Evolutionary conservation across 2,113 vertebrate species (phyloP), one percentile per base, ranked within the genome.

Genomic region (Cichladusa arquata): DNA sequence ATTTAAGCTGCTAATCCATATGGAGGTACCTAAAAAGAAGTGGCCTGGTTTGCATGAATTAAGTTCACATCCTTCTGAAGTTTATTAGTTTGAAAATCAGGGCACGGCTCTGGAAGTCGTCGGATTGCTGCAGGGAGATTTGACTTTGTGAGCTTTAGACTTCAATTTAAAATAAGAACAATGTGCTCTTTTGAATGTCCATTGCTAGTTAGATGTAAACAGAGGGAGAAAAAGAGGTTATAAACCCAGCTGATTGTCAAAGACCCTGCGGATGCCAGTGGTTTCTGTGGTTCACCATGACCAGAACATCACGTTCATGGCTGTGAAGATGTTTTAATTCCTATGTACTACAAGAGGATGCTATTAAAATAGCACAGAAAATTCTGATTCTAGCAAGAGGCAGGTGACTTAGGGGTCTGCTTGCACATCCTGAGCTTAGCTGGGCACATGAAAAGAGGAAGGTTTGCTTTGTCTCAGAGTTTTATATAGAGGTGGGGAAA

Each of bases 51-150:
- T 72, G 56, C 67, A 34, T 81, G 80, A 83, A 70, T 93, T 83
- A 93, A 93, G 85, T 29, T 86, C 82, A 61, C 77, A 82, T 90
- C 90, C 94, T 90, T 86, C 82, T 86, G 90, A 94, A 96, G 87
- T 97, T 95, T 90, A 77, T 82, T 65, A 76, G 83, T 95, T 93
- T 88, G 82, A 71, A 86, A 96, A 97, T 78, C 48, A 88, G 96
- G 85, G 26, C 94, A 93, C 0, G 1, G 74, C 79, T 87, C 79
- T 73, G 74, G 90, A 64, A 72, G 62, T 73, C 6, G 44, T 64
- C n/a, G 19, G 65, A 57, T 87, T 86, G 86, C 67, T 81, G 72
- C 60, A 48, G 50, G 57, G 71, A 86, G 81, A 85, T 83, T 82
- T 81, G 71, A 34, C 88, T 90, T 26, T 3, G 5, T 70, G 34